These are phyloP conservation scores for Cassiopea andromeda DNA, from an alignment of 30 jellyfish, hydroid and myxozoan genomes.

Conservation along the genomic window DNA sequence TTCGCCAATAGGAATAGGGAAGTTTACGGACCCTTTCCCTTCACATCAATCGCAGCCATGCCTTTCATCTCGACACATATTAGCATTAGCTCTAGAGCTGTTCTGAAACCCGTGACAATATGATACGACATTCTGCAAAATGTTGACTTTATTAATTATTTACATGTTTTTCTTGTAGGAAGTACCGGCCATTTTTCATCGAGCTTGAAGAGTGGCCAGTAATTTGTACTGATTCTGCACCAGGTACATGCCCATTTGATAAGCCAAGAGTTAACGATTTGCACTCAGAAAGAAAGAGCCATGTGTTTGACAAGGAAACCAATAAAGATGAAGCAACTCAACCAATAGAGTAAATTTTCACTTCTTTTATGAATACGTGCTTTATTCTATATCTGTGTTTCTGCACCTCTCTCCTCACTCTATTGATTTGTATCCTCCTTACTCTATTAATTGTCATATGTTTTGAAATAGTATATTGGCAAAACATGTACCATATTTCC, in stretches of 20 bases:
- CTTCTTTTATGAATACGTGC: not conserved
- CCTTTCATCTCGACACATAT: too few relatives aligned
- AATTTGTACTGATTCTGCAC: constrained; percentile 26
- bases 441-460: too few relatives aligned
- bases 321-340: constrained; percentile 43
- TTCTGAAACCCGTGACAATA: too few relatives aligned
- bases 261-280: constrained; percentile 37
- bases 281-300: constrained; percentile 28
- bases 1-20: too few relatives aligned
- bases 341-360: constrained; percentile 20
- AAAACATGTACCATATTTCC: too few relatives aligned
- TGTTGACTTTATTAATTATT: not conserved
- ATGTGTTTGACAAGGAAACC: constrained; percentile 53
- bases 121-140: not conserved
- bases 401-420: not conserved
- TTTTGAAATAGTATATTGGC: too few relatives aligned
- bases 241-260: constrained; percentile 66
- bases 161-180: constrained; percentile 9
- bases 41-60: too few relatives aligned
- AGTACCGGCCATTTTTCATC: constrained; percentile 56
- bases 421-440: not conserved
- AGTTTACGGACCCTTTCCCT: too few relatives aligned
- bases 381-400: not conserved
- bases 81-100: too few relatives aligned
- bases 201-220: constrained; percentile 71